Evolutionary conservation across 2,888 invertebrate genomes (phyloP).

Genomic region (Macrosiphum euphorbiae): DNA sequence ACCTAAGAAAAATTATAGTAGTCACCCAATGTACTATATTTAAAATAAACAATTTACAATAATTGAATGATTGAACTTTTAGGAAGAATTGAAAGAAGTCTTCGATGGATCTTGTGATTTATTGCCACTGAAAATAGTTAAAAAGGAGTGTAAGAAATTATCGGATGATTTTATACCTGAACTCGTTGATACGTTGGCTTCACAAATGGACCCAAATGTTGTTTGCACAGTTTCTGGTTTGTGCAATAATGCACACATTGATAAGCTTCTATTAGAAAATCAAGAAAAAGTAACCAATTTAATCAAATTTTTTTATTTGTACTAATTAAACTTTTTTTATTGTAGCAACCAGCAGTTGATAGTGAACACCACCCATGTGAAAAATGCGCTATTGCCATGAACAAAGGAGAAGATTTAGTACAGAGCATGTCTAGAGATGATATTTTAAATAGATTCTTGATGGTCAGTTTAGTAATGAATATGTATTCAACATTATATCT

Average conservation of each 20-base stretch:
- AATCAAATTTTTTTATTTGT: background rate
- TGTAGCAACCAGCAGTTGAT: conserved; percentile 8
- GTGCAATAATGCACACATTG: conserved; percentile 83
- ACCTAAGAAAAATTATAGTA: background rate
- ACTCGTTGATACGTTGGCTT: conserved; percentile 86
- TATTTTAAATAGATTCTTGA: conserved; percentile 74
- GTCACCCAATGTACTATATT: background rate
- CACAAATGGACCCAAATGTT: conserved; percentile 90
- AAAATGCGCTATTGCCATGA: conserved; percentile 74
- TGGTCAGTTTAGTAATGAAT: conserved; percentile 70
- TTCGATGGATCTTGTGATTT: conserved; percentile 90
- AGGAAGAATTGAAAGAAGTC: conserved; percentile 86
- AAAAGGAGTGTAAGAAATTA: conserved; percentile 82
- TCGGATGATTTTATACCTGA: conserved; percentile 90
- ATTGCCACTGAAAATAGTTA: conserved; percentile 81
- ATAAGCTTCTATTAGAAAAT: conserved; percentile 73
- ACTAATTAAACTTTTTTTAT: conserved; percentile 23
- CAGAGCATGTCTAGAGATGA: conserved; percentile 74
- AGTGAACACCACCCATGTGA: conserved; percentile 68
- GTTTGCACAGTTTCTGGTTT: conserved; percentile 91
- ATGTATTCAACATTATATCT: background rate
- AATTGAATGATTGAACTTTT: conserved; percentile 67
- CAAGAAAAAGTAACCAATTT: background rate
- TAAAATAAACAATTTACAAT: background rate
- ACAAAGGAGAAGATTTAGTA: conserved; percentile 74